Evolutionary conservation across 2,888 invertebrate species (phyloP).

Genomic region (Lasioglossum figueresi): DNA sequence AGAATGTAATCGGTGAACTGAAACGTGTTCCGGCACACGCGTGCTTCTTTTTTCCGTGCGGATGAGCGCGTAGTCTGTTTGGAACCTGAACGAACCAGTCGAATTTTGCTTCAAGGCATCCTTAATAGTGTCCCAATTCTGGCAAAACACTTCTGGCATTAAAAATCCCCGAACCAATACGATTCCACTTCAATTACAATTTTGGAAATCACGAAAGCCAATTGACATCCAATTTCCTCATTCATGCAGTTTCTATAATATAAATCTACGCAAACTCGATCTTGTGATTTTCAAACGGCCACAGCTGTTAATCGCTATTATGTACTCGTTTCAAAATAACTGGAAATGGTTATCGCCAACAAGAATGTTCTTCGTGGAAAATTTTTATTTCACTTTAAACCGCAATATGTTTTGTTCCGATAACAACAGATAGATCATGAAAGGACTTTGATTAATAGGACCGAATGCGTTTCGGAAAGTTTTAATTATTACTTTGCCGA

Average conservation of each 20-base stretch:
- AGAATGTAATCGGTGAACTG: constrained; percentile 35
- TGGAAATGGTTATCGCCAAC: not conserved
- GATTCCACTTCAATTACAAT: not conserved
- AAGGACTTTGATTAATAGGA: not conserved
- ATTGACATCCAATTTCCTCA: not conserved
- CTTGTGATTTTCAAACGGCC: not conserved
- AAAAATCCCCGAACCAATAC: not conserved
- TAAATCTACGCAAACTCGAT: not conserved
- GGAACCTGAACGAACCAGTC: not conserved
- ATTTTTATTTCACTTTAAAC: not conserved
- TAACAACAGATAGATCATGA: not conserved
- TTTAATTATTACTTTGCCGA: too few species aligned
- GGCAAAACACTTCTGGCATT: not conserved
- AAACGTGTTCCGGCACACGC: constrained; percentile 52
- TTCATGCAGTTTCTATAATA: not conserved
- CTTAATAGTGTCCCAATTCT: not conserved
- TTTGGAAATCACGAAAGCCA: not conserved
- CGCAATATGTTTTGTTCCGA: not conserved
- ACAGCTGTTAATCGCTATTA: too few species aligned
- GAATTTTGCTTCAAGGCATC: not conserved
- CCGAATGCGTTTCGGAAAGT: not conserved
- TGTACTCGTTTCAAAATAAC: not conserved
- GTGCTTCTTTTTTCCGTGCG: not conserved
- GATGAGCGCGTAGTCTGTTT: not conserved
- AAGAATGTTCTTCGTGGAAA: not conserved